Base-by-base conservation (phyloP, 1,140 invertebrate species). In the Triops longicaudatus region DNA sequence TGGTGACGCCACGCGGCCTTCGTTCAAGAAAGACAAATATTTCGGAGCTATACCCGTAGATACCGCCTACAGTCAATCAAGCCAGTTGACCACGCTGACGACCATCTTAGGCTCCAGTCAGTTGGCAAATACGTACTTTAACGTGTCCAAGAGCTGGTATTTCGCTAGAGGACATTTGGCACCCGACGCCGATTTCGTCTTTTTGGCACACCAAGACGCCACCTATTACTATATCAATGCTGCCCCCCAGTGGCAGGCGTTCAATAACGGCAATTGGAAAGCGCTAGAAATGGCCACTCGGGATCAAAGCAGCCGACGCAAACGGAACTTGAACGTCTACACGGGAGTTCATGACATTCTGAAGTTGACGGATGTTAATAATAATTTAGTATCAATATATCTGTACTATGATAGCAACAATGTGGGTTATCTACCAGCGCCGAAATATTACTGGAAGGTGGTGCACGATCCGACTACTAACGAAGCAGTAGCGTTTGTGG, bases 291-390 rank as follows among this genome's bases (percentile, higher is more conserved):
- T 43, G 26, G 76, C 42, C n/a, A 26, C 74, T 1, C 11, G 78
- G 17, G 27, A 63, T 31, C 71, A 73, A 31, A 76, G 76, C 1
- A 78, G 41, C 10, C 50, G 50, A 41, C 76, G 75, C 63, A 78
- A 76, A n/a, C 9, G 83, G 77, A 77, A 85, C 83, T 76, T 87
- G 14, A 74, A 85, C 79, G 80, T 90, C 9, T 89, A 88, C 44
- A 90, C 89, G 0, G 89, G 89, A 3, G 86, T 86, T 5, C 84
- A 87, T 76, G 88, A 86, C 1, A 82, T 87, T 10, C 83, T 86
- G 27, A 86, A 83, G 0, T 79, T 90, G 77, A 80, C 81, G 0
- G 85, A 90, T 81, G 81, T 81, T 14, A 78, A 85, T 27, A 83
- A 82, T 4, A 80, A 80, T 26, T 78, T 84, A 17, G 82, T 83